These are phyloP conservation scores for Papilio gigon DNA, from an alignment of 2,888 invertebrate species.

Conservation along the genomic window DNA sequence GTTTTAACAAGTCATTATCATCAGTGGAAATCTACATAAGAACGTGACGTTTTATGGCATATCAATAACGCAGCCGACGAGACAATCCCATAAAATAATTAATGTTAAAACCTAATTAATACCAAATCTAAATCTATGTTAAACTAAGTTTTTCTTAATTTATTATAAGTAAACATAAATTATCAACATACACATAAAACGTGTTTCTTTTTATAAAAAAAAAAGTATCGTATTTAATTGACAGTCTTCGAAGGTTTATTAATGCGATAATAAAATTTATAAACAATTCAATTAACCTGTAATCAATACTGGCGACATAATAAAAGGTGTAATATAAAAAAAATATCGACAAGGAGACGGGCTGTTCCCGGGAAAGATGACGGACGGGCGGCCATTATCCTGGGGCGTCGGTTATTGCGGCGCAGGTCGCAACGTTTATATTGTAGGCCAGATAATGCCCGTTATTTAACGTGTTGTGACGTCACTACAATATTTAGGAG, in stretches of 20 bases:
- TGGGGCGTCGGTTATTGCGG: conserved; percentile 66
- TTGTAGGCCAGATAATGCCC: conserved; percentile 71
- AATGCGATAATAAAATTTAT: background rate
- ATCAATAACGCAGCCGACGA: too few relatives aligned
- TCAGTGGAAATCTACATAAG: too few relatives aligned
- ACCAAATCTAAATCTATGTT: too few relatives aligned
- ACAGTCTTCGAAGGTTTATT: background rate
- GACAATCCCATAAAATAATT: too few relatives aligned
- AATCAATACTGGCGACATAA: conserved; percentile 29
- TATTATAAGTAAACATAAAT: too few relatives aligned
- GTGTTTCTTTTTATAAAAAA: too few relatives aligned
- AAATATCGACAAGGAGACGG: conserved; percentile 52
- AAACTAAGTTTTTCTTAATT: too few relatives aligned
- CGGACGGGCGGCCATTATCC: conserved; percentile 67
- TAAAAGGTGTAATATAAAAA: conserved; percentile 42
- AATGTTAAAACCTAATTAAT: too few relatives aligned
- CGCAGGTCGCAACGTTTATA: conserved; percentile 68
- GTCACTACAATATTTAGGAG: conserved; percentile 64
- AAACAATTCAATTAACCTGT: conserved; percentile 3
- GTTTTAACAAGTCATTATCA: too few relatives aligned
- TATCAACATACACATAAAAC: too few relatives aligned
- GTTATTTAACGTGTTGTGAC: conserved; percentile 67
- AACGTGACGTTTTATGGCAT: too few relatives aligned
- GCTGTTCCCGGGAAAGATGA: conserved; percentile 56
- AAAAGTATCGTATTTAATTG: background rate